A percentile compares a stretch with the other conserved stretches of the same genome.
phyloP scores from a whole-genome alignment of 2,797 vertebrate genomes.

The Parambassis ranga region DNA sequence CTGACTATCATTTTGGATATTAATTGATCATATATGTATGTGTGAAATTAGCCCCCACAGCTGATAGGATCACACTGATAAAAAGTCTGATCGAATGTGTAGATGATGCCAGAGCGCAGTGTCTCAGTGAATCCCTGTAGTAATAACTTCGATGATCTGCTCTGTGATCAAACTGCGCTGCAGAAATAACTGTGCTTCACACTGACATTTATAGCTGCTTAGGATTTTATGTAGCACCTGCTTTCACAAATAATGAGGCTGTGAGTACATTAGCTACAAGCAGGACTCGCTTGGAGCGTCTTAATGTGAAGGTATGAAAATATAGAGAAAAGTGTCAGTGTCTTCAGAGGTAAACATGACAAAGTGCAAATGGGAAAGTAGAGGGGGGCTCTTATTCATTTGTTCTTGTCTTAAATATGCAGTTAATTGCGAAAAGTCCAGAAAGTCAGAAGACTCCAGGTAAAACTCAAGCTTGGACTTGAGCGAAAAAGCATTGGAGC shows the following conservation, averaged over 20 bases:
- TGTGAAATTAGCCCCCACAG: not conserved
- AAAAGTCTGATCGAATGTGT: conserved; percentile 16
- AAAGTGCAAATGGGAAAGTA: too few relatives aligned
- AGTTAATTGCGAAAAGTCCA: too few relatives aligned
- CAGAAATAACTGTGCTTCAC: conserved; percentile 30
- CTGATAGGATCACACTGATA: not conserved
- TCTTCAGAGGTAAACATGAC: too few relatives aligned
- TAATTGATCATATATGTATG: not conserved
- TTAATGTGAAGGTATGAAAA: not conserved
- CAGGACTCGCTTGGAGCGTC: not conserved
- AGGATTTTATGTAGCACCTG: conserved; percentile 29
- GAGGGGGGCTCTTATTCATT: too few relatives aligned
- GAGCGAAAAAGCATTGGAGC: too few relatives aligned
- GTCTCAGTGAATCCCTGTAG: conserved; percentile 4
- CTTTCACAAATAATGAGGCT: not conserved
- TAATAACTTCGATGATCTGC: conserved; percentile 40
- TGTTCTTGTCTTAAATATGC: too few relatives aligned
- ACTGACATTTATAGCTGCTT: conserved; percentile 28
- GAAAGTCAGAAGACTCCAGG: too few relatives aligned
- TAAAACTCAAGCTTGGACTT: too few relatives aligned
- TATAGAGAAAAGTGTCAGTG: too few relatives aligned
- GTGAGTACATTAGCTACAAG: not conserved
- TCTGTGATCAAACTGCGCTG: conserved; percentile 34
- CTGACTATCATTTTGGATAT: not conserved
- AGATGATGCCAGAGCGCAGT: conserved; percentile 22